Evolutionary conservation across 1,140 invertebrate species (phyloP), one percentile per base, ranked within the genome.

Genomic region (Euglossa dilemma): DNA sequence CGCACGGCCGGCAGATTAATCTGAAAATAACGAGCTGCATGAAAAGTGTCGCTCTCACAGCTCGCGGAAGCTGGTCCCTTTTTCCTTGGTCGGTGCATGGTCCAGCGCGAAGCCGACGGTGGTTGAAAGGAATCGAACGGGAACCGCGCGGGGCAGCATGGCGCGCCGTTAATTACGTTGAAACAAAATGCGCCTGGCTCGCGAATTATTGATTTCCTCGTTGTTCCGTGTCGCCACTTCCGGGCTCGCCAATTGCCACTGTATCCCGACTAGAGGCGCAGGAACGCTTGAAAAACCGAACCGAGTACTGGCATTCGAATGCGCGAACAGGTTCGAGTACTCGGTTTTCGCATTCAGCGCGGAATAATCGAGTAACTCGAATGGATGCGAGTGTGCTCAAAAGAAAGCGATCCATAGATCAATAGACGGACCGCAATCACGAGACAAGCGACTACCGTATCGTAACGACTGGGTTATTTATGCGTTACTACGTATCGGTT

Each of bases 1-100:
- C 74, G n/a, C n/a, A 47, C 43, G 18, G 20, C 45, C 43, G n/a
- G n/a, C 61, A 76, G n/a, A 85, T 89, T 88, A 89, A 89, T 89
- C 69, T 73, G 80, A 86, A 86, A 89, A 88, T 89, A 88, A 89
- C 78, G 77, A 89, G 83, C 77, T 66, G 43, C 70, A 47, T 47
- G 70, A 80, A 84, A 86, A 70, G 70, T 18, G 52, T 63, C 52
- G 43, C 47, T 25, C 52, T 36, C 36, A 36, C 43, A n/a, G 28
- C 6, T 12, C 71, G 25, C 47, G 73, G 36, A 14, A 20, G 7
- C 11, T 9, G 14, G 12, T 12, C 66, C 54, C 25, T 16, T 52
- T 71, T 45, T 45, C 6, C 14, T 18, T 80, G 47, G 76, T 76
- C 11, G 23, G 16, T 45, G 80, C 52, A 7, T 45, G 14, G 20